Percentiles rank a stretch among this genome's conserved stretches.
Conservation (phyloP, 2,888 invertebrate species). For the Platycnemis pennipes region DNA sequence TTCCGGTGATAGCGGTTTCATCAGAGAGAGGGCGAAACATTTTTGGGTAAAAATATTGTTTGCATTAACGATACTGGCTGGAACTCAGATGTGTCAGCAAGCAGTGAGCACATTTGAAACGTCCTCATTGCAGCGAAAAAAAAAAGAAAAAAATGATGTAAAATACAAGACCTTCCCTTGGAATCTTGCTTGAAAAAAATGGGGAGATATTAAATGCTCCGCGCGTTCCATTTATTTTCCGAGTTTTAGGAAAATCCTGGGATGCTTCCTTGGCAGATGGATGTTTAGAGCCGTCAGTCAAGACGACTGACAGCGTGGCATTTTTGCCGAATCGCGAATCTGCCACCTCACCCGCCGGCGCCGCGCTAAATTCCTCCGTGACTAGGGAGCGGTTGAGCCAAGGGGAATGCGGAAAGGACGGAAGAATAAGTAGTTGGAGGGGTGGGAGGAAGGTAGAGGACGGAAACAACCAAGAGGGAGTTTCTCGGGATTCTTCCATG, state of each 20-base stretch:
- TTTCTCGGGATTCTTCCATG: background rate
- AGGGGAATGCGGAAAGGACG: background rate
- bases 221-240: background rate
- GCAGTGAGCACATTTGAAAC: too few species aligned
- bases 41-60: too few species aligned
- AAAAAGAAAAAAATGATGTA: too few species aligned
- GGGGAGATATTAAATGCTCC: background rate
- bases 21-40: too few species aligned
- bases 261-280: background rate
- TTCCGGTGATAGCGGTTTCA: too few species aligned
- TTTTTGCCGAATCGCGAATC: background rate
- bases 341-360: background rate
- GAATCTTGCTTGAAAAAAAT: background rate
- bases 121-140: too few species aligned
- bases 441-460: background rate
- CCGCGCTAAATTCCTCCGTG: background rate
- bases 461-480: background rate
- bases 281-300: background rate
- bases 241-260: background rate
- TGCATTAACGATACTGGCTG: too few species aligned
- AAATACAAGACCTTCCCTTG: too few species aligned
- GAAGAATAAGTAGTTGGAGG: background rate
- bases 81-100: too few species aligned
- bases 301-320: background rate
- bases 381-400: background rate